phyloP scores from a whole-genome alignment of 2,797 vertebrate species.

The Triplophysa yarkandensis region DNA sequence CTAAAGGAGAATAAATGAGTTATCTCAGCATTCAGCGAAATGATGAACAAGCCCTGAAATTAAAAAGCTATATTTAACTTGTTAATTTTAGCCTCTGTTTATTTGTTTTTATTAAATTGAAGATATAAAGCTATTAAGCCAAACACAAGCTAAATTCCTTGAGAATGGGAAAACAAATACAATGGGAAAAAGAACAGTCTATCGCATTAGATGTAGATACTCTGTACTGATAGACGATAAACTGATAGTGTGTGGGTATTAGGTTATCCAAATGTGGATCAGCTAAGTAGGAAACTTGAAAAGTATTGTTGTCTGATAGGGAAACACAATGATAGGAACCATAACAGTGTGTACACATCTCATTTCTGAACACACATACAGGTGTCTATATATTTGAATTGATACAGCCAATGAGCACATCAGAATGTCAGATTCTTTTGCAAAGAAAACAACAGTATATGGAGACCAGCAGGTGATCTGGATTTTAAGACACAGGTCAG shows the following conservation, averaged over 20 bases:
- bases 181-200: slow-evolving; percentile 5
- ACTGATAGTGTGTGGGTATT: slow-evolving; percentile 78
- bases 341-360: slow-evolving; percentile 9
- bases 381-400: slow-evolving; percentile 19
- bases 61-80: slow-evolving; percentile 3
- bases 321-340: slow-evolving; percentile 13
- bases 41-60: slow-evolving; percentile 12
- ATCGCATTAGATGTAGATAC: slow-evolving; percentile 65
- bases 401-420: too few species aligned
- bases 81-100: neutral
- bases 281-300: slow-evolving; percentile 70
- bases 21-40: neutral
- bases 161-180: slow-evolving; percentile 9
- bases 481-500: slow-evolving; percentile 45
- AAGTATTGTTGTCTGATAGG: slow-evolving; percentile 60
- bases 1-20: neutral
- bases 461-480: slow-evolving; percentile 46
- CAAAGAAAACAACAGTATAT: too few species aligned
- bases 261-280: slow-evolving; percentile 74
- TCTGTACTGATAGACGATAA: slow-evolving; percentile 75
- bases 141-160: neutral
- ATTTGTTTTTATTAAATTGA: neutral
- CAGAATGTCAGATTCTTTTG: too few species aligned
- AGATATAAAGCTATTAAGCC: neutral
- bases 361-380: neutral